Evolutionary conservation across 2,113 vertebrate genomes (phyloP).

Genomic region (Neogobius melanostomus): DNA sequence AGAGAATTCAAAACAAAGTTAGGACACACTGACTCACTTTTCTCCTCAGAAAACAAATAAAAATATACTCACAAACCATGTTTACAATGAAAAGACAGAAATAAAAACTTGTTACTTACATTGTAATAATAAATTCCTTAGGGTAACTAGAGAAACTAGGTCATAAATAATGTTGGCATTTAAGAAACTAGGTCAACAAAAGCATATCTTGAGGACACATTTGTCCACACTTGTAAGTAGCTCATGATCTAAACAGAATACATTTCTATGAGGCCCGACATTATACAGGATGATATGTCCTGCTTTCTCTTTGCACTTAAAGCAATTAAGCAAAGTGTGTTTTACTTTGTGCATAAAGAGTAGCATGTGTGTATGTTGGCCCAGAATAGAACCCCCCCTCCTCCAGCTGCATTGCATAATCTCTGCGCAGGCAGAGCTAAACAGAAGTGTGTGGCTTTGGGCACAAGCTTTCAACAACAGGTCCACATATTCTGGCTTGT

Average conservation of each 20-base stretch:
- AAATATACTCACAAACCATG: not conserved
- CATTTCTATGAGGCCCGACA: not conserved
- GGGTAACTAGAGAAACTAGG: not conserved
- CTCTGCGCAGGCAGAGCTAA: slow-evolving; percentile 46
- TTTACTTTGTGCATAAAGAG: not conserved
- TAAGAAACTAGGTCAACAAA: not conserved
- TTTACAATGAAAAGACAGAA: not conserved
- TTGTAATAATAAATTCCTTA: not conserved
- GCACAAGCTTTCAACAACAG: not conserved
- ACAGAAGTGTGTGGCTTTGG: slow-evolving; percentile 28
- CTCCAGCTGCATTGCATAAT: slow-evolving; percentile 28
- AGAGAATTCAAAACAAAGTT: slow-evolving; percentile 27
- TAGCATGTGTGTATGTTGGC: slow-evolving; percentile 11
- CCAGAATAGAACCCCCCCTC: slow-evolving; percentile 47
- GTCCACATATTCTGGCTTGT: not conserved
- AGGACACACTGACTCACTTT: not conserved
- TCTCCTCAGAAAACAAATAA: not conserved
- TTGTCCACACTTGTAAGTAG: no score
- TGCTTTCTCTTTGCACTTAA: not conserved
- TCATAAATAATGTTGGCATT: not conserved
- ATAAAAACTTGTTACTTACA: not conserved
- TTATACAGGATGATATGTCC: not conserved
- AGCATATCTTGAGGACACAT: not conserved
- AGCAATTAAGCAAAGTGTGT: slow-evolving; percentile 2
- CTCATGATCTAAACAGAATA: not conserved